A percentile compares a stretch with the other conserved stretches of the same genome.
Evolutionary conservation across 2,797 vertebrate genomes (phyloP).

Genomic region (Acanthiza pusilla): DNA sequence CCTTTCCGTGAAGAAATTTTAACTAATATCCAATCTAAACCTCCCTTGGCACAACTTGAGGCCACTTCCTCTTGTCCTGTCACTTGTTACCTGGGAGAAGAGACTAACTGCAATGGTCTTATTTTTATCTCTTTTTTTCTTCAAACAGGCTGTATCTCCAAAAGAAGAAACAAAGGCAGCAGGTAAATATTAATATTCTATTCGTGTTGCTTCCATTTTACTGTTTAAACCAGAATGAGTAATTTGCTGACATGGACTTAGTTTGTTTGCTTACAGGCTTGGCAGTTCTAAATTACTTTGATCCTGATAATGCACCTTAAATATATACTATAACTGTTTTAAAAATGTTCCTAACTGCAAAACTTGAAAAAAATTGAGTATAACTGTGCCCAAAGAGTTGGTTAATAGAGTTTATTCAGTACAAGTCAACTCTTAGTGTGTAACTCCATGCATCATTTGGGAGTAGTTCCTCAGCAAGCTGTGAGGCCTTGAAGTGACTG

Average conservation of each 20-base stretch:
- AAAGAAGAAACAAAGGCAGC: conserved; percentile 91
- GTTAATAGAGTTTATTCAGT: not conserved
- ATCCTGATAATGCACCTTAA: not conserved
- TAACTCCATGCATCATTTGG: not conserved
- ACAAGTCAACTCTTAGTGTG: not conserved
- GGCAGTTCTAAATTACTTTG: not conserved
- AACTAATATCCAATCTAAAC: not conserved
- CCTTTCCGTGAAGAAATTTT: not conserved
- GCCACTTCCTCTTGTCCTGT: not conserved
- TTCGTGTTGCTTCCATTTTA: not conserved
- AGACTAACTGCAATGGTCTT: not conserved
- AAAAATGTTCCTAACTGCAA: not conserved
- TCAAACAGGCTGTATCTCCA: conserved; percentile 83
- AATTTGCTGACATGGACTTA: not conserved
- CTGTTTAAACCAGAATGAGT: not conserved
- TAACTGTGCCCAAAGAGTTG: not conserved
- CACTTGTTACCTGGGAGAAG: not conserved
- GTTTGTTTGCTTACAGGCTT: not conserved
- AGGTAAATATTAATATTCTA: conserved; percentile 74
- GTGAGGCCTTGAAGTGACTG: not conserved
- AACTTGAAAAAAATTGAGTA: not conserved
- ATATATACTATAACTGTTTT: not conserved
- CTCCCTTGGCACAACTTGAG: not conserved
- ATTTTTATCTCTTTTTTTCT: not conserved
- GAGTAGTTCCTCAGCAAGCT: not conserved